Evolutionary conservation across 2,113 vertebrate species (phyloP).

Genomic region (Dinomys branickii): DNA sequence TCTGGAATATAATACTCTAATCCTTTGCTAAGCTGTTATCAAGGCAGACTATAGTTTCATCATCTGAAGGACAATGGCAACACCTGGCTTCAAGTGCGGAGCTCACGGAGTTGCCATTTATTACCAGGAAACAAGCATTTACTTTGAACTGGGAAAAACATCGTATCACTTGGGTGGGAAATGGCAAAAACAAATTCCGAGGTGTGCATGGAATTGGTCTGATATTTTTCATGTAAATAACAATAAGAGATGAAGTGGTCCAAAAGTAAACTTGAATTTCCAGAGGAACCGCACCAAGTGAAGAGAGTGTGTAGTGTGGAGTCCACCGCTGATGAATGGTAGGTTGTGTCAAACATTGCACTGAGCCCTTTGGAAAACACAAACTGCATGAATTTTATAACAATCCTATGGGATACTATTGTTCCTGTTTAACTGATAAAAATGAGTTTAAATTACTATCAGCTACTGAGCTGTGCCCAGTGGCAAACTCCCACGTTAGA

Average conservation of each 20-base stretch:
- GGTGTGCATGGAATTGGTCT: background rate
- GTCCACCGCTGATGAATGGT: background rate
- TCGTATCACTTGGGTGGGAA: background rate
- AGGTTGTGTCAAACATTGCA: background rate
- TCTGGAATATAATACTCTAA: constrained; percentile 32
- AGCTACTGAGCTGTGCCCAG: background rate
- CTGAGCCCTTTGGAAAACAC: background rate
- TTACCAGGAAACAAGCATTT: background rate
- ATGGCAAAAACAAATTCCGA: constrained; percentile 23
- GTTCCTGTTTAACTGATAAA: background rate
- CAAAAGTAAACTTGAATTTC: background rate
- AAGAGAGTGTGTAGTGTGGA: background rate
- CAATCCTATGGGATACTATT: background rate
- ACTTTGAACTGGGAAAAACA: background rate
- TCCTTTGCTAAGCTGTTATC: constrained; percentile 25
- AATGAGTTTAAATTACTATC: background rate
- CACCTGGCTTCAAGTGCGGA: background rate
- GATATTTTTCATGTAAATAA: constrained; percentile 34
- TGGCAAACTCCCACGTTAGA: background rate
- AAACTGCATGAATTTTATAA: background rate
- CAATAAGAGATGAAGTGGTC: background rate
- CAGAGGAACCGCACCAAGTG: background rate
- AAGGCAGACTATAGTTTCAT: background rate
- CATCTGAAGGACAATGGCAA: background rate
- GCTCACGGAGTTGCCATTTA: background rate